Evolutionary conservation across 2,797 vertebrate genomes (phyloP), one percentile per base, ranked within the genome.

Genomic region (Gallirallus australis): DNA sequence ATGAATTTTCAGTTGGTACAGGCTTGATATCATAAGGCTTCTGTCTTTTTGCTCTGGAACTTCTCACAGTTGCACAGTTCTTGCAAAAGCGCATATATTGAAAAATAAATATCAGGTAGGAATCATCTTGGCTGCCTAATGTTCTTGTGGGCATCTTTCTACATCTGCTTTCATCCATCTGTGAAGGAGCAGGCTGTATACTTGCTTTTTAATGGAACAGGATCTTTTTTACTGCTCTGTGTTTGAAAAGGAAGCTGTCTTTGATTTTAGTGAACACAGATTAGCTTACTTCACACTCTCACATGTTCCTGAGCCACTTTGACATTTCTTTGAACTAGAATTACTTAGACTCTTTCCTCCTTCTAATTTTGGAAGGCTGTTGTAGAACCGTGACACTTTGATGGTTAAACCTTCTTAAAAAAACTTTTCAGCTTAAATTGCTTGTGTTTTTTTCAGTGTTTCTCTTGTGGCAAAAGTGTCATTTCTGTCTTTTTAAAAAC

Each of bases 191-290:
- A 86, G 66, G 5, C 12, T 25, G 9, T 33, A 1, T 28, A 48
- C 37, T 89, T 77, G 15, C 12, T 91, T 84, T 84, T 93, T 53
- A 69, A 24, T 78, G 11, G 39, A 80, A 61, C 0, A 61, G 30
- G 11, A 45, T 54, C 28, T 54, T 71, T 42, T 60, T 40, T 65
- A 31, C 17, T 57, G 37, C 37, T 78, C 54, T 13, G 4, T 61
- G 5, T 89, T 86, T 89, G 45, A 70, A 24, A 7, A 56, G 33
- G 60, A 81, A 91, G 33, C 82, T 93, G 31, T 61, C 60, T 82
- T 70, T 85, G 71, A 59, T 91, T 93, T 92, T 65, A n/a, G 30
- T 53, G 65, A 82, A 59, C 20, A 30, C 73, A 75, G 65, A 69
- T 83, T 53, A 86, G 45, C 45, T 90, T 71, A 39, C 39, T 71